Conservation (phyloP, 2,113 vertebrate species). For the Apistogramma diplotaenia region DNA sequence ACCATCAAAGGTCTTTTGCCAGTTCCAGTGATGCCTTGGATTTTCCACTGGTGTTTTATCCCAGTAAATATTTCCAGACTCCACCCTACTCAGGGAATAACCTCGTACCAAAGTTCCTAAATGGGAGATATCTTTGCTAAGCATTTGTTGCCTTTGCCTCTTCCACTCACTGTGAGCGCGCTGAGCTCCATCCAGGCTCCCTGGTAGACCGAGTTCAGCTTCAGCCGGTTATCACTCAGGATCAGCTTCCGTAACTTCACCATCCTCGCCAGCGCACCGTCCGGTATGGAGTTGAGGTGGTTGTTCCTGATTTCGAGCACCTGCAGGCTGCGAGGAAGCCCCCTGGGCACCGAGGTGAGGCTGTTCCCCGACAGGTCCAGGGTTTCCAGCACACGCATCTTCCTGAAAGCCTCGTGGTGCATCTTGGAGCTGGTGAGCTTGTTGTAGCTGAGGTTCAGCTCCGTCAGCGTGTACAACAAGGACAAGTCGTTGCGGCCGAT, state of each 20-base stretch:
- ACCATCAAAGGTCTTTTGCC: background rate
- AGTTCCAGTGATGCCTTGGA: background rate
- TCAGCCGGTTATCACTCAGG: conserved; percentile 88
- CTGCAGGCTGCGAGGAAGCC: conserved; percentile 90
- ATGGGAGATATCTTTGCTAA: background rate
- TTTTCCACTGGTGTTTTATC: background rate
- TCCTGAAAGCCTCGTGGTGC: conserved; percentile 93
- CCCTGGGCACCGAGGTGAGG: conserved; percentile 80
- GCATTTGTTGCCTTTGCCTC: background rate
- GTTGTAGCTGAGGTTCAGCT: conserved; percentile 98
- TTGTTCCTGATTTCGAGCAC: conserved; percentile 90
- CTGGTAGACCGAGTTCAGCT: conserved; percentile 85
- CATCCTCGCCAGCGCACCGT: conserved; percentile 86
- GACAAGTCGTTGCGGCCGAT: conserved; percentile 91
- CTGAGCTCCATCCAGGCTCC: conserved; percentile 89
- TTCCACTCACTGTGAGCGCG: conserved; percentile 83
- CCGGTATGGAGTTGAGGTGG: conserved; percentile 81
- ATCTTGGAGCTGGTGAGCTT: conserved; percentile 85
- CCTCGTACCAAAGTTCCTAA: background rate
- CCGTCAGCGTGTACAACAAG: conserved; percentile 87
- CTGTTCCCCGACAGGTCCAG: conserved; percentile 92
- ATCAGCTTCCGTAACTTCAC: conserved; percentile 86
- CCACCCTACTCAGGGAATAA: background rate
- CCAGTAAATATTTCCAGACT: background rate
- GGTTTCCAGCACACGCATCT: conserved; percentile 86